These are phyloP conservation scores for Nannoperca australis DNA, from an alignment of 2,797 vertebrate species.

Conservation along the genomic window DNA sequence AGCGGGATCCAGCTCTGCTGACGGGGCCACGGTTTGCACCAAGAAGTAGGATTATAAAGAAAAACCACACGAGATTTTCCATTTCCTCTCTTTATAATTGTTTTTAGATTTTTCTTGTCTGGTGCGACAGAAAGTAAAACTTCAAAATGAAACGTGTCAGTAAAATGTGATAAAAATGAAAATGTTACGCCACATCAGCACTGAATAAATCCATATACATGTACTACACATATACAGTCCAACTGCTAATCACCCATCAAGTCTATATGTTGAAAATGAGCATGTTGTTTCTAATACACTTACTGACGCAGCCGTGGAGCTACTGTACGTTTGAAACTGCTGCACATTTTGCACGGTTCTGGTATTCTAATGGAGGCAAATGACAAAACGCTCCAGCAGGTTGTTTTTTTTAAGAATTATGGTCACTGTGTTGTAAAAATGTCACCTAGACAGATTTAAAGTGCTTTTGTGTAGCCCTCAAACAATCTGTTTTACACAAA, in stretches of 20 bases:
- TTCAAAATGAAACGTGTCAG: slow-evolving; percentile 50
- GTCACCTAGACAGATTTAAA: neutral
- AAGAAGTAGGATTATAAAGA: slow-evolving; percentile 25
- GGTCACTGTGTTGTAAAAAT: neutral
- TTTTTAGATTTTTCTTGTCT: slow-evolving; percentile 8
- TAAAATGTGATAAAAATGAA: slow-evolving; percentile 14
- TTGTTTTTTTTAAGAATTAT: neutral
- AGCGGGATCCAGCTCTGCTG: slow-evolving; percentile 23
- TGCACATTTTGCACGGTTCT: neutral
- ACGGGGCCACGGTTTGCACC: slow-evolving; percentile 35
- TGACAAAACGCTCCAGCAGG: too few species aligned
- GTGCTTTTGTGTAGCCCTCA: slow-evolving; percentile 4
- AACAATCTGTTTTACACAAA: neutral
- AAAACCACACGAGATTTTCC: slow-evolving; percentile 40
- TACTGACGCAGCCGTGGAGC: neutral
- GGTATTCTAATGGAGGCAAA: neutral
- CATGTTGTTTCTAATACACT: neutral
- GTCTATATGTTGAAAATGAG: neutral
- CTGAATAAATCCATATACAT: neutral
- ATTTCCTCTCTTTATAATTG: slow-evolving; percentile 56
- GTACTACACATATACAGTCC: too few species aligned
- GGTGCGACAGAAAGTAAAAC: slow-evolving; percentile 38
- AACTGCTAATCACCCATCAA: neutral
- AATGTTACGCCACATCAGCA: neutral
- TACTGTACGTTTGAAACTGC: neutral